Conservation (phyloP, 2,113 vertebrate genomes). For the Scomber colias region DNA sequence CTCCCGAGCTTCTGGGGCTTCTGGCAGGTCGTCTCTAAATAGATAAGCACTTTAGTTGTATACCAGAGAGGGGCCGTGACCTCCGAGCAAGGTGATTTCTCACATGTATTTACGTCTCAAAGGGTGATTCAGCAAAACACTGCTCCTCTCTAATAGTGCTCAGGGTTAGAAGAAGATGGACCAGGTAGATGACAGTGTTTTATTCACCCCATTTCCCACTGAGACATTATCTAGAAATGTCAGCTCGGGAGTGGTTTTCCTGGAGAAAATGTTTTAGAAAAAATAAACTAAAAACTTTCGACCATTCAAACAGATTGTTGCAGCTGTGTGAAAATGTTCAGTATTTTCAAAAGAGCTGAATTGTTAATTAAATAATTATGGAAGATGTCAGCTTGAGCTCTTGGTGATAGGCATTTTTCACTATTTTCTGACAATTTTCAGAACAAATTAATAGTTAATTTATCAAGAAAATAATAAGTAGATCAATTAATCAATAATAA, state of each 20-base stretch:
- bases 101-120: conserved; percentile 52
- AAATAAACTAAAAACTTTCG: background rate
- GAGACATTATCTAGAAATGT: conserved; percentile 11
- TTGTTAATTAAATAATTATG: too few species aligned
- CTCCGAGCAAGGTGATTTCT: conserved; percentile 69
- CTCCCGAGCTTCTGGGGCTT: conserved; percentile 50
- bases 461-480: too few species aligned
- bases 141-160: conserved; percentile 15
- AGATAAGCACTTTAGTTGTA: conserved; percentile 83
- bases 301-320: background rate
- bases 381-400: too few species aligned
- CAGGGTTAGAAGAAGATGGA: background rate
- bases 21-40: conserved; percentile 82
- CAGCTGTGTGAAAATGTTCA: background rate
- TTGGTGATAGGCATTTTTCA: background rate
- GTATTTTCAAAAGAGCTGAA: background rate
- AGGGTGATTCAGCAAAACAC: conserved; percentile 72
- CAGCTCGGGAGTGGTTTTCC: conserved; percentile 7
- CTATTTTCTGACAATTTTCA: too few species aligned
- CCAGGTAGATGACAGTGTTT: conserved; percentile 26
- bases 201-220: background rate
- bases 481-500: background rate
- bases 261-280: background rate
- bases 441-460: too few species aligned
- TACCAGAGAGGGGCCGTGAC: conserved; percentile 45